Percentiles rank a stretch among this genome's conserved stretches.
Conservation (phyloP, 2,888 invertebrate species). For the Drosophila melanosoma region DNA sequence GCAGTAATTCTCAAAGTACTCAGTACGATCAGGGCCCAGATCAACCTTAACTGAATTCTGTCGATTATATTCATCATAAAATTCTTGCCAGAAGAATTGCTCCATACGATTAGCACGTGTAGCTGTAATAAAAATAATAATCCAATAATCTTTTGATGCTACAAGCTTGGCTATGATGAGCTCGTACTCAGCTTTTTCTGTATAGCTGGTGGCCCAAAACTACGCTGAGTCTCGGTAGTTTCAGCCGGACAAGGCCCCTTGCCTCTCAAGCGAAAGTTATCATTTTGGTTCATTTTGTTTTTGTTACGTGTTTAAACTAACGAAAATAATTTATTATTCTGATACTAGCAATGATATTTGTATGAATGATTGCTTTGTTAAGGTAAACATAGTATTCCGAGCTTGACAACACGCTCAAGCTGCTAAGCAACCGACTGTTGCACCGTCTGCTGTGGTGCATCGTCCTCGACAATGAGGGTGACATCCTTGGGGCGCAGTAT, state of each 20-base stretch:
- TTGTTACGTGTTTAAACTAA: slow-evolving; percentile 25
- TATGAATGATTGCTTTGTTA: slow-evolving; percentile 36
- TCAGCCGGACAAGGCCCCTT: slow-evolving; percentile 41
- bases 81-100: slow-evolving; percentile 83
- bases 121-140: slow-evolving; percentile 48
- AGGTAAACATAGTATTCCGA: slow-evolving; percentile 34
- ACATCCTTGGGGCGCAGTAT: slow-evolving; percentile 88
- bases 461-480: slow-evolving; percentile 84
- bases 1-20: slow-evolving; percentile 82
- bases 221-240: slow-evolving; percentile 59
- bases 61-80: slow-evolving; percentile 82
- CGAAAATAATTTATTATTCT: slow-evolving; percentile 64
- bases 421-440: slow-evolving; percentile 57
- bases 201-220: slow-evolving; percentile 65
- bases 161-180: not conserved
- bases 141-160: not conserved
- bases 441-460: slow-evolving; percentile 18
- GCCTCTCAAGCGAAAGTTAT: slow-evolving; percentile 45
- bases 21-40: slow-evolving; percentile 63
- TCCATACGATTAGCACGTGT: slow-evolving; percentile 79
- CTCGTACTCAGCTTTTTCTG: slow-evolving; percentile 72
- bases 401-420: slow-evolving; percentile 27
- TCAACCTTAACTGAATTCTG: slow-evolving; percentile 41
- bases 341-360: slow-evolving; percentile 24
- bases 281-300: slow-evolving; percentile 22